These are phyloP conservation scores for Bos indicus DNA, from an alignment of 2,113 vertebrate species.

Conservation along the genomic window DNA sequence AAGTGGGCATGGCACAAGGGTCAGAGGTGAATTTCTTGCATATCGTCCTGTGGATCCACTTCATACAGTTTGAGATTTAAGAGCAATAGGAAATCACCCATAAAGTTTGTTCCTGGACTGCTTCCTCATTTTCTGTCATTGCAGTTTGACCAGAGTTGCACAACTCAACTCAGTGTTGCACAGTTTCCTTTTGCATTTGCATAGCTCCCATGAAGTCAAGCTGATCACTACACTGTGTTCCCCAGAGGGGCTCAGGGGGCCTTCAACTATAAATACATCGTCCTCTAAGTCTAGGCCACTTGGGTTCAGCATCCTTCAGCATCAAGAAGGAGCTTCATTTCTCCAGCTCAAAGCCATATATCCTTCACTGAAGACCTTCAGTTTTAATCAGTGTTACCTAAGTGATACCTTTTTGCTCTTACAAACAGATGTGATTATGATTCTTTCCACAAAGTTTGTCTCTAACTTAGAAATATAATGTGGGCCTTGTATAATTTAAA, in stretches of 20 bases:
- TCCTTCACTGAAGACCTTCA: neutral
- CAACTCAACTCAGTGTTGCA: neutral
- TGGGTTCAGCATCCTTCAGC: neutral
- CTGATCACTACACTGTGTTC: neutral
- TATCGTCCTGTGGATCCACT: neutral
- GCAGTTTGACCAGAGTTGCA: neutral
- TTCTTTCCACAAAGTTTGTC: neutral
- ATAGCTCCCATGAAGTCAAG: neutral
- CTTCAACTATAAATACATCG: accelerated
- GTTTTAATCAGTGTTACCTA: neutral
- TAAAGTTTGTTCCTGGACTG: neutral
- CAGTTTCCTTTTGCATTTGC: neutral
- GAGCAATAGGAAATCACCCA: neutral
- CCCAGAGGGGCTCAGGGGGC: neutral
- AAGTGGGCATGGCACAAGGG: neutral
- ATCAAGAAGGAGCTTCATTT: neutral
- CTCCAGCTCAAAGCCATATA: neutral
- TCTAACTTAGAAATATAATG: constrained; percentile 47
- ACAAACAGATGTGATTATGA: neutral
- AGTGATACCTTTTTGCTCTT: neutral
- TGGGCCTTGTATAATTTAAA: neutral
- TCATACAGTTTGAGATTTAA: neutral
- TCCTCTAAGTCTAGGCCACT: neutral
- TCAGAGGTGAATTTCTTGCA: neutral
- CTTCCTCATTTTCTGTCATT: neutral